A percentile compares a stretch with the other conserved stretches of the same genome.
Conservation (phyloP, 2,888 invertebrate genomes). For the Sminthurinus aureus region DNA sequence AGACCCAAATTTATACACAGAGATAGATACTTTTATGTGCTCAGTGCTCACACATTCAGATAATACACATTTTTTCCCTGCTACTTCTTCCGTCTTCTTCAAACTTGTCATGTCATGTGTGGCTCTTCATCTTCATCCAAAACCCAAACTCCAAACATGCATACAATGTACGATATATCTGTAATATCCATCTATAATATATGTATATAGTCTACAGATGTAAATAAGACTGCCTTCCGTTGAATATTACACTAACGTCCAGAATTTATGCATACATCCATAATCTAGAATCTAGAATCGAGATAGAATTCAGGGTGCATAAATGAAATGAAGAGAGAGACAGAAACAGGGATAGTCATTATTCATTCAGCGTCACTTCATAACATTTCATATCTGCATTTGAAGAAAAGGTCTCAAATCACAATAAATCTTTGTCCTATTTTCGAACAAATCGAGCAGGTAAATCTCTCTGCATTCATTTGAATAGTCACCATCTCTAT, state of each 20-base stretch:
- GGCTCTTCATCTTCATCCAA: no score
- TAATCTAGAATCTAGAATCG: no score
- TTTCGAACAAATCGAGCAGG: not conserved
- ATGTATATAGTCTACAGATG: no score
- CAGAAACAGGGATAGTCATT: not conserved
- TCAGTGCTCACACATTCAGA: not conserved
- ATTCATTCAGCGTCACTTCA: not conserved
- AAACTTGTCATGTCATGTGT: not conserved
- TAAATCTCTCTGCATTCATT: not conserved
- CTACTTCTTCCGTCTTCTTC: not conserved
- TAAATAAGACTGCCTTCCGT: no score
- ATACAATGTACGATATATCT: no score
- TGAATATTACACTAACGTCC: no score
- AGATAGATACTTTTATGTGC: no score
- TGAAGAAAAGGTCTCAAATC: not conserved
- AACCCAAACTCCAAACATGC: no score
- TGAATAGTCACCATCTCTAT: no score
- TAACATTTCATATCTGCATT: not conserved
- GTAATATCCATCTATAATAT: no score
- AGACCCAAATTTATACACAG: no score
- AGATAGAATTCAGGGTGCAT: not conserved
- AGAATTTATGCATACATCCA: no score
- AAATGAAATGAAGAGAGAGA: not conserved
- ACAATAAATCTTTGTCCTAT: not conserved
- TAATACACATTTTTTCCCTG: not conserved